Base-by-base conservation (phyloP, 2,113 vertebrate genomes). In the Hydrolagus affinis region DNA sequence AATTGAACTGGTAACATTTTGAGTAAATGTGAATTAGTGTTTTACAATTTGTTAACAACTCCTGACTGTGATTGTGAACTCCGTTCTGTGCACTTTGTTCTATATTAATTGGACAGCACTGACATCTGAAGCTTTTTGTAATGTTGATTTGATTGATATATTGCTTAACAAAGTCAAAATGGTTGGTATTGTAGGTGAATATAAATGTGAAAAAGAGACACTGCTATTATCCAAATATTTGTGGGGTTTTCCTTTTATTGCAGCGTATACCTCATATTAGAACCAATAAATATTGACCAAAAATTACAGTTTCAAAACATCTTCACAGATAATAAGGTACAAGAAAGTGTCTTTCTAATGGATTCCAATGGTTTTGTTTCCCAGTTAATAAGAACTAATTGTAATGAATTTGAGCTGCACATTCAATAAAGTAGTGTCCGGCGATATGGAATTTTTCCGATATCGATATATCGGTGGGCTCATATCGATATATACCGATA, bases 131-230 rank as follows among this genome's bases (percentile, higher is more conserved):
- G 93, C 94, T 95, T 94, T 94, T 92, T 95, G 91, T 94, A 93
- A 94, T 94, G 94, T 94, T 94, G 94, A 92, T 95, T 94, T 93
- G 91, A 93, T 93, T 93, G 85, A 60, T 85, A 88, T 92, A 93
- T 95, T 94, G 93, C 92, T 95, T 93, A 94, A 89, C 92, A 90
- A 91, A 90, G 90, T 87, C 91, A 91, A 86, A 93, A 91, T 89
- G 92, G 95, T 95, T 95, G 94, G 95, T 95, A 95, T 94, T 94
- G 94, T 95, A 94, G 93, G 94, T 95, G 95, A 94, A 93, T 92
- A 94, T 94, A 93, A 92, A 93, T 95, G 94, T 95, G 93, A 94
- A 94, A 94, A 95, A 92, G 91, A 66, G 62, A 66, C 62, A 83
- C 62, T 83, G 78, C 78, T 83, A 83, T 83, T 30, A 83, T 83